These are phyloP conservation scores for Gonioctena quinquepunctata DNA, from an alignment of 1,140 invertebrate genomes.

Conservation along the genomic window DNA sequence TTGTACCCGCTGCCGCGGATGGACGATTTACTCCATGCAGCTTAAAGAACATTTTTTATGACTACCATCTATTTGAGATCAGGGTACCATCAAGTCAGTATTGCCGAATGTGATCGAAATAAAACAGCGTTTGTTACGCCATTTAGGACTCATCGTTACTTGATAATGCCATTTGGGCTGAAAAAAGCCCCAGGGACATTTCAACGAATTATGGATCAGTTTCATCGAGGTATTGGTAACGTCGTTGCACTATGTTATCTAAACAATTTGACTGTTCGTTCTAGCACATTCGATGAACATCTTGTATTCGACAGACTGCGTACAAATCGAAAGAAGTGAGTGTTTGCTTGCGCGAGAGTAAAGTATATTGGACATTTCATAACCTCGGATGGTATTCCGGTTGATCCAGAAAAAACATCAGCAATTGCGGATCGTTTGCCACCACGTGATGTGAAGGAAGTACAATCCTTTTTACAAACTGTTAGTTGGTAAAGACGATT, in stretches of 20 bases:
- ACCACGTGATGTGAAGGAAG: not conserved
- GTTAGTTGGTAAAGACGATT: conserved; percentile 36
- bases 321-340: no score
- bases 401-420: not conserved
- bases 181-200: conserved; percentile 32
- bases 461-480: conserved; percentile 27
- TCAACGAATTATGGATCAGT: conserved; percentile 6
- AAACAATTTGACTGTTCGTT: conserved; percentile 9
- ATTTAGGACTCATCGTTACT: conserved; percentile 40
- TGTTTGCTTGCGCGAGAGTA: not conserved
- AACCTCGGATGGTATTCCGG: not conserved
- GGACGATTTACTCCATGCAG: not conserved
- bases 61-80: conserved; percentile 51
- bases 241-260: conserved; percentile 6
- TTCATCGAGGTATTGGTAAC: not conserved
- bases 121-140: conserved; percentile 32
- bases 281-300: conserved; percentile 22
- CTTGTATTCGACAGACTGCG: no score
- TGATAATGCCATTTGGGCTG: conserved; percentile 47
- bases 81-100: conserved; percentile 59
- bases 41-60: not conserved
- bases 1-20: not conserved
- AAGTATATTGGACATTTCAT: not conserved
- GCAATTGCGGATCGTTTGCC: not conserved
- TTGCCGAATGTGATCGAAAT: conserved; percentile 46